A percentile compares a stretch with the other conserved stretches of the same genome.
phyloP scores from a whole-genome alignment of 1,140 invertebrate species.

The Diachasma alloeum region DNA sequence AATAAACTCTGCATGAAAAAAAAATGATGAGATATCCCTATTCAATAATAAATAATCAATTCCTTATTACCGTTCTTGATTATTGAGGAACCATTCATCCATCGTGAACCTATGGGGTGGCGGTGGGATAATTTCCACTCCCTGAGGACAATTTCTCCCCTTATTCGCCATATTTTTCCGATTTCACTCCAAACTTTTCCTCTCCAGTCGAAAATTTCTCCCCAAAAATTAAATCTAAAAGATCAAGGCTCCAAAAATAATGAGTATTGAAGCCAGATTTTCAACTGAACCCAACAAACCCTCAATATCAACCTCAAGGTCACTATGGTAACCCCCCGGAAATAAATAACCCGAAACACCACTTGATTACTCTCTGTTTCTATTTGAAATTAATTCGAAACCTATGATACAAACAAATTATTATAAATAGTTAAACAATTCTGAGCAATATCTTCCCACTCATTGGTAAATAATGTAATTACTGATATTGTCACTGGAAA shows the following conservation, averaged over 20 bases:
- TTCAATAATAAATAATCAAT: background rate
- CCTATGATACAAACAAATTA: background rate
- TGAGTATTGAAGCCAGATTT: too few relatives aligned
- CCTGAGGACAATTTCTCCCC: background rate
- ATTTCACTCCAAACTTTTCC: background rate
- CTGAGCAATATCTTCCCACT: slow-evolving; percentile 60
- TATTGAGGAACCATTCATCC: slow-evolving; percentile 77
- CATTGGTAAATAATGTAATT: slow-evolving; percentile 51
- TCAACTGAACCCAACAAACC: too few relatives aligned
- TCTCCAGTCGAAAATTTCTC: too few relatives aligned
- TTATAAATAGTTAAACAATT: slow-evolving; percentile 60
- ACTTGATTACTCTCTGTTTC: background rate
- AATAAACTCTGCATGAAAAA: too few relatives aligned
- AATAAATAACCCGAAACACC: background rate
- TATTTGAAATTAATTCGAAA: background rate
- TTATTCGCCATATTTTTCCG: background rate
- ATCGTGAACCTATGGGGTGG: slow-evolving; percentile 71
- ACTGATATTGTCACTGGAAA: slow-evolving; percentile 49
- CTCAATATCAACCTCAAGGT: too few relatives aligned
- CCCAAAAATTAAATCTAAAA: too few relatives aligned
- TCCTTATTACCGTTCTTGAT: slow-evolving; percentile 55
- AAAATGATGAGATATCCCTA: background rate
- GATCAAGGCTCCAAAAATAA: too few relatives aligned
- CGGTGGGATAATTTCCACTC: slow-evolving; percentile 59
- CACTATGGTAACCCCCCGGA: background rate